These are phyloP conservation scores for Syngnathoides biaculeatus DNA, from an alignment of 2,113 vertebrate species.

Conservation along the genomic window DNA sequence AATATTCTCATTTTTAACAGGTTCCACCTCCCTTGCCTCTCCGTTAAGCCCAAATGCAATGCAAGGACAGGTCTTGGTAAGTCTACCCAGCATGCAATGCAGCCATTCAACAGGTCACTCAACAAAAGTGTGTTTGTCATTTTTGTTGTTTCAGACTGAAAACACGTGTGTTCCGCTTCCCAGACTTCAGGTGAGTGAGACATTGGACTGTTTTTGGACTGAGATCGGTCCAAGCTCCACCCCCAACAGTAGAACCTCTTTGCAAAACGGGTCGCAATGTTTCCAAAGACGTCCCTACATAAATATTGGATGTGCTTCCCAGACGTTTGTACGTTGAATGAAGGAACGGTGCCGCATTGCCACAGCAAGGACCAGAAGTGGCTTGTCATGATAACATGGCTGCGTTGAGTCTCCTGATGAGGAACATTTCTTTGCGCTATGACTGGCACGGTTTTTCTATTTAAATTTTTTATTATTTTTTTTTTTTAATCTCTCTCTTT, in stretches of 20 bases:
- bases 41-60: conserved; percentile 90
- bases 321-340: no score
- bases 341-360: no score
- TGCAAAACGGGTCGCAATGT: background rate
- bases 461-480: no score
- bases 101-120: background rate
- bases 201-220: background rate
- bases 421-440: no score
- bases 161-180: conserved; percentile 45
- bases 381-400: no score
- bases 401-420: no score
- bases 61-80: conserved; percentile 90
- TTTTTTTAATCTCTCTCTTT: no score
- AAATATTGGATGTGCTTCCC: no score
- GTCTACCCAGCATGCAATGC: conserved; percentile 63
- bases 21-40: conserved; percentile 93
- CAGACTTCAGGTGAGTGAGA: conserved; percentile 56
- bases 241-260: background rate
- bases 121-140: conserved; percentile 8
- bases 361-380: no score
- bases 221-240: background rate
- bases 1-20: conserved; percentile 54
- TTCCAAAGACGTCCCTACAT: background rate
- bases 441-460: no score
- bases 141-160: conserved; percentile 44